Conservation (phyloP, 2,888 invertebrate species). For the Odiellus spinosus region DNA sequence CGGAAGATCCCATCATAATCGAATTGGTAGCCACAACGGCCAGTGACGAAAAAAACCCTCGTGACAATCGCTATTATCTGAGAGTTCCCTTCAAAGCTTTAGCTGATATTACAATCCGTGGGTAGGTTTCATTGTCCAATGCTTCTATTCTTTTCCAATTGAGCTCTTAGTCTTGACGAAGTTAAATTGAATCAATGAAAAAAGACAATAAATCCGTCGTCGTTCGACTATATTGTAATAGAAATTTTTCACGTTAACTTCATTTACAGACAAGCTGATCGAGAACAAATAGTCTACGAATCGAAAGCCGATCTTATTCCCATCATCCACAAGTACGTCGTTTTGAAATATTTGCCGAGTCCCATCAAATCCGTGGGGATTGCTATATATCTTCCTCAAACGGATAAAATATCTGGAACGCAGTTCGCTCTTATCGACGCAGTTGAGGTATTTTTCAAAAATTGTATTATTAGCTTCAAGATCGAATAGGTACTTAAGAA, state of each 20-base stretch:
- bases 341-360: conserved; percentile 1
- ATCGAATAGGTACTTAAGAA: not conserved
- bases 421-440: not conserved
- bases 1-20: not conserved
- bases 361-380: not conserved
- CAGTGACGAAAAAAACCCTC: not conserved
- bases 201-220: too few relatives aligned
- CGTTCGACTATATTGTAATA: too few relatives aligned
- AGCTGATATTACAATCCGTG: not conserved
- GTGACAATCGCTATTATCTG: not conserved
- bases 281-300: too few relatives aligned
- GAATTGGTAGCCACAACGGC: not conserved
- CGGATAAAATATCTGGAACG: not conserved
- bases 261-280: too few relatives aligned
- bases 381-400: not conserved
- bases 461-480: not conserved
- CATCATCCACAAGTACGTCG: too few relatives aligned
- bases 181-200: too few relatives aligned
- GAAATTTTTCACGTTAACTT: too few relatives aligned
- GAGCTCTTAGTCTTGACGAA: too few relatives aligned
- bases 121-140: not conserved
- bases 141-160: too few relatives aligned
- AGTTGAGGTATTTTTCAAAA: not conserved
- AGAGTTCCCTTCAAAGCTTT: not conserved
- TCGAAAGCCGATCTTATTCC: too few relatives aligned